Percentiles rank a stretch among this genome's conserved stretches.
phyloP scores from a whole-genome alignment of 2,888 invertebrate species.

The Stenchaetothrips biformis region DNA sequence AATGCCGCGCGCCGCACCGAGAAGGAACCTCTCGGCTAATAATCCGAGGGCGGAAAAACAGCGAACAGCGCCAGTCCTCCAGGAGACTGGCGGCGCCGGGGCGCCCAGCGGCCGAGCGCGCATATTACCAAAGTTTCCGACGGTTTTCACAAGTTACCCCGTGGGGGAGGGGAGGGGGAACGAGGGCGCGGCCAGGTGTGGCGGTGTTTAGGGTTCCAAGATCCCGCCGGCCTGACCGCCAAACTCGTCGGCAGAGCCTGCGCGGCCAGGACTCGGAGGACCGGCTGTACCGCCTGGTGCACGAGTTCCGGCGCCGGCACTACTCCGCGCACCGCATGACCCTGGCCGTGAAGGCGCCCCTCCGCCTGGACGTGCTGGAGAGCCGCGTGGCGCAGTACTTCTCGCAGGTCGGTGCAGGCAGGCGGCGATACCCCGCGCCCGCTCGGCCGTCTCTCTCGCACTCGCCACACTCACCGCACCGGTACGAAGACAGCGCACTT shows the following conservation, averaged over 20 bases:
- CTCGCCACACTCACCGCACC: no score
- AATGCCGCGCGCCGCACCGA: no score
- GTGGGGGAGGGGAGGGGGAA: background rate
- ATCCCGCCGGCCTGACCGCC: background rate
- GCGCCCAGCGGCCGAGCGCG: no score
- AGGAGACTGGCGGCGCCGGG: no score
- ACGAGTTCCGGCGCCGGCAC: constrained; percentile 68
- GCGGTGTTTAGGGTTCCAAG: background rate
- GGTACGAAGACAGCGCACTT: no score
- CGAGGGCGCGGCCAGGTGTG: background rate
- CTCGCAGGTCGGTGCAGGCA: constrained; percentile 42
- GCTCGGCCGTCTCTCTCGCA: no score
- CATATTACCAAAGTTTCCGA: no score
- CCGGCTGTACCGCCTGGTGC: constrained; percentile 61
- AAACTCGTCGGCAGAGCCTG: constrained; percentile 55
- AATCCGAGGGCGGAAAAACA: no score
- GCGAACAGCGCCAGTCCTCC: no score
- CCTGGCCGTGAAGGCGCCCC: constrained; percentile 57
- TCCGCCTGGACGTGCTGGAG: constrained; percentile 61
- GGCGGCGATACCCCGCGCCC: background rate
- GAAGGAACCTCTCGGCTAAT: no score
- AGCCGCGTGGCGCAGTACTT: constrained; percentile 62
- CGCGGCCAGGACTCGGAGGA: constrained; percentile 63
- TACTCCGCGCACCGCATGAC: constrained; percentile 89
- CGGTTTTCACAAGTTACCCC: no score